Evolutionary conservation across 2,888 invertebrate species (phyloP).

Genomic region (Schizaphis graminum): DNA sequence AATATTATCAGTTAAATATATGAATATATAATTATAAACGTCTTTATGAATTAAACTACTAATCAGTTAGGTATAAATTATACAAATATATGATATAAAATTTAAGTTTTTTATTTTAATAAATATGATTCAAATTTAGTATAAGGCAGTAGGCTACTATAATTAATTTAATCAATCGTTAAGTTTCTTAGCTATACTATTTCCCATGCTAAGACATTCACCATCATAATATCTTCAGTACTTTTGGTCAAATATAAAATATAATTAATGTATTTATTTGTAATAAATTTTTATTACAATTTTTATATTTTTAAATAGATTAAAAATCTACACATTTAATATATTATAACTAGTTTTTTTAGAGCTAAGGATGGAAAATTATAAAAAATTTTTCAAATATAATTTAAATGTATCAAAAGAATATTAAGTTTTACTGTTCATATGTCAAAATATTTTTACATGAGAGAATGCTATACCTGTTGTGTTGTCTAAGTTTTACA

Average conservation of each 20-base stretch:
- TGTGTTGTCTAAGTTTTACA: no score
- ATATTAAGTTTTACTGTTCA: no score
- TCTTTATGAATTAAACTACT: background rate
- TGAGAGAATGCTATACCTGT: no score
- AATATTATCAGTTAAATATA: background rate
- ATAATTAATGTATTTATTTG: background rate
- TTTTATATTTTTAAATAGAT: no score
- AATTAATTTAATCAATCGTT: background rate
- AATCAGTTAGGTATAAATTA: background rate
- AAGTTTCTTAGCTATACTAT: background rate
- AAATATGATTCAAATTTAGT: background rate
- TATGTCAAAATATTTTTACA: no score
- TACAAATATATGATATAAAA: background rate
- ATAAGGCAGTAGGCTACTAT: background rate
- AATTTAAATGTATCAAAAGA: no score
- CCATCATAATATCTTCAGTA: background rate
- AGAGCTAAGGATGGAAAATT: no score
- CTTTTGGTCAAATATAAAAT: background rate
- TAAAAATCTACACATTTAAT: background rate
- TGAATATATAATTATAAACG: background rate
- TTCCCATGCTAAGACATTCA: background rate
- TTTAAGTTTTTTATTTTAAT: background rate
- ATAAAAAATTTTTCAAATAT: no score
- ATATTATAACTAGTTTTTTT: no score
- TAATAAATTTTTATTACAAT: no score